phyloP scores from a whole-genome alignment of 2,888 invertebrate species.

The Cistogaster globosa region DNA sequence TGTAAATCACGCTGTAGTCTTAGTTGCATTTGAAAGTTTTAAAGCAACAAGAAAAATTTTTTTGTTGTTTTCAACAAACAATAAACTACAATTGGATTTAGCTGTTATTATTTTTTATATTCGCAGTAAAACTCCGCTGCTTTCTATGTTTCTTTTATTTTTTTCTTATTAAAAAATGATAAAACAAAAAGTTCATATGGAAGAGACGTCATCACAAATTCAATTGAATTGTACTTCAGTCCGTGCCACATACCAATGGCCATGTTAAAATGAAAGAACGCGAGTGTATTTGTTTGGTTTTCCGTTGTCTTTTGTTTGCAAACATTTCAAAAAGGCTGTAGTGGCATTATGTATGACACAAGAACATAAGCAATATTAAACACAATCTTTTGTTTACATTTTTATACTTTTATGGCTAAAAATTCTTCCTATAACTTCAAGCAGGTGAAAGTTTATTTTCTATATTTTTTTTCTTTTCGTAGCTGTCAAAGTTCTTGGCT shows the following conservation, averaged over 20 bases:
- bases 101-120: slow-evolving; percentile 21
- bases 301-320: slow-evolving; percentile 19
- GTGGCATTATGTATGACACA: too few species aligned
- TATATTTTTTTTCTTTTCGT: background rate
- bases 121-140: slow-evolving; percentile 13
- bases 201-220: slow-evolving; percentile 63
- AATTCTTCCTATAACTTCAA: background rate
- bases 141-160: background rate
- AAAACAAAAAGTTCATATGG: slow-evolving; percentile 53
- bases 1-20: slow-evolving; percentile 14
- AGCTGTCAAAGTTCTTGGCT: background rate
- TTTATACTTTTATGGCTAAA: slow-evolving; percentile 41
- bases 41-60: background rate
- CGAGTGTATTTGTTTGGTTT: background rate
- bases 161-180: background rate
- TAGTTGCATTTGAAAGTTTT: slow-evolving; percentile 20
- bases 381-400: slow-evolving; percentile 14
- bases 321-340: slow-evolving; percentile 6
- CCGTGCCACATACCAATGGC: slow-evolving; percentile 77
- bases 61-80: slow-evolving; percentile 45
- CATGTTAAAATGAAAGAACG: background rate
- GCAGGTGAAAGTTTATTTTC: slow-evolving; percentile 48
- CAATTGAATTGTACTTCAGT: slow-evolving; percentile 81
- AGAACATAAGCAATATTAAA: slow-evolving; percentile 24
- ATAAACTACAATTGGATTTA: slow-evolving; percentile 66